Evolutionary conservation across 2,797 vertebrate genomes (phyloP).

Genomic region (Danio aesculapii): DNA sequence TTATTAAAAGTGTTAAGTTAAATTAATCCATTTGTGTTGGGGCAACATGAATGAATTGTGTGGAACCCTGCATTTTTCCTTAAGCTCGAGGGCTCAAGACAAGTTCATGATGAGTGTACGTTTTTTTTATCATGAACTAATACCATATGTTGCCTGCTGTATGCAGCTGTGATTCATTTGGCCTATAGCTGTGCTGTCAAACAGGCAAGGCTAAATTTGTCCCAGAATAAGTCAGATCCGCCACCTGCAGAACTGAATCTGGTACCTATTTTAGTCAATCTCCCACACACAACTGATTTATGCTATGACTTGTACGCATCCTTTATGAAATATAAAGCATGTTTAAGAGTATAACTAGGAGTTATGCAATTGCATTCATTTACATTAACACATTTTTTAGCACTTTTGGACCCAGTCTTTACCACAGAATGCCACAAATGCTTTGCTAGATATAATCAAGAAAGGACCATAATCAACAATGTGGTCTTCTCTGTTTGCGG

Average conservation of each 20-base stretch:
- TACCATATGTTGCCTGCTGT: neutral
- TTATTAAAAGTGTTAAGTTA: no score
- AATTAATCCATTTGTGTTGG: no score
- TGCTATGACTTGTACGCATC: neutral
- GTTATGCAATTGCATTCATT: neutral
- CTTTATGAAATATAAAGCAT: neutral
- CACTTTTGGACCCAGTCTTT: neutral
- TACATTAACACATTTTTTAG: neutral
- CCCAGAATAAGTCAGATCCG: neutral
- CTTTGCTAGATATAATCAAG: neutral
- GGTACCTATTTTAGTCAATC: neutral
- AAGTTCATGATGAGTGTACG: neutral
- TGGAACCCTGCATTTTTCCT: no score
- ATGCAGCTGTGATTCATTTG: neutral
- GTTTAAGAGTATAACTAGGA: neutral
- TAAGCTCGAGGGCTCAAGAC: neutral
- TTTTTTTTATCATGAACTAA: neutral
- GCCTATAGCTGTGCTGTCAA: neutral
- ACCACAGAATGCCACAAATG: neutral
- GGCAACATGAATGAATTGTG: no score
- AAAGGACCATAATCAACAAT: neutral
- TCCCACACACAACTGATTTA: neutral
- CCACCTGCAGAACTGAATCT: slow-evolving; percentile 8
- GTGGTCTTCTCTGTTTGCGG: neutral
- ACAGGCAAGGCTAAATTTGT: neutral